Base-by-base conservation (phyloP, 2,113 vertebrate genomes). In the Genyomyrus donnyi region DNA sequence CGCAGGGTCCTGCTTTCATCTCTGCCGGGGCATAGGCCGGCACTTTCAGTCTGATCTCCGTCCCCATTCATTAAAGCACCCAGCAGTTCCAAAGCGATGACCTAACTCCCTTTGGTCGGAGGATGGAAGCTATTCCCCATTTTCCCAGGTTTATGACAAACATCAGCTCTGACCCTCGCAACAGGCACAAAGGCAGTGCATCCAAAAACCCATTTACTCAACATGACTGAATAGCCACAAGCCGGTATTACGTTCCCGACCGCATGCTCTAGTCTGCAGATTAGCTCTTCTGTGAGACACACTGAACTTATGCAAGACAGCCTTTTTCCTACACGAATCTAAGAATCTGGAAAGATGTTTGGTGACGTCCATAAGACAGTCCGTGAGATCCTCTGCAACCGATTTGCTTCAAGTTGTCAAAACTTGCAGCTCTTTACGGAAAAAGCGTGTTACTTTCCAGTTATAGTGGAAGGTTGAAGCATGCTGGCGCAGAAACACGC, bases 51-150 rank as follows among this genome's bases (percentile, higher is more conserved):
- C 85, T 89, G 88, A 92, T 91, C 86, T 88, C n/a, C n/a, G 77
- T 52, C 17, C 50, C 88, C n/a, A 42, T 89, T 90, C 89, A 92
- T 91, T 85, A 88, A 87, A 90, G 83, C 66, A 15, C 27, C 86
- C n/a, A 17, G 74, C 91, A 90, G 89, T 93, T 94, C 93, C 92
- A 91, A 90, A 89, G 91, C 89, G 86, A 91, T 95, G 94, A 94
- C 88, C 91, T 95, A 95, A 95, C 92, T 92, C 58, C 90, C 62
- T 70, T 70, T 31, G 45, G 90, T 91, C 87, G 58, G 91, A 88
- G 88, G 11, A 56, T 58, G 88, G 24, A 92, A 92, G 89, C 92
- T 92, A 91, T 91, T 93, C 91, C 89, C 10, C 89, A 90, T 88
- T 93, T 91, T 91, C 89, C 77, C 90, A 80, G 92, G 90, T 90